These are phyloP conservation scores for Drosophila novamexicana DNA, from an alignment of 1,140 invertebrate species.

Conservation along the genomic window DNA sequence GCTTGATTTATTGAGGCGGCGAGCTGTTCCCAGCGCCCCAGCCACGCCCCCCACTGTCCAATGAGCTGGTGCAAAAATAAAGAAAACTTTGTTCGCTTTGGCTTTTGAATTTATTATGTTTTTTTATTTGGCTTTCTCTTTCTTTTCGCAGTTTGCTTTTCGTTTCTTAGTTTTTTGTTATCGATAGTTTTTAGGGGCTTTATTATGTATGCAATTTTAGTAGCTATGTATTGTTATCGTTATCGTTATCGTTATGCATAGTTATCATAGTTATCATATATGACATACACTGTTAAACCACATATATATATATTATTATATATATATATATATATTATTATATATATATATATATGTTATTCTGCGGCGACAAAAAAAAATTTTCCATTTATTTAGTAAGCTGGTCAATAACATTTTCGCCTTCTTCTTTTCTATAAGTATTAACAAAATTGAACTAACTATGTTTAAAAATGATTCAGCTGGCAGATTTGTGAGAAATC, in stretches of 20 bases:
- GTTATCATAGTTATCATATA: slow-evolving; percentile 40
- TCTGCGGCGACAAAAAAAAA: neutral
- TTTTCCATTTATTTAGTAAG: neutral
- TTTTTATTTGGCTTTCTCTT: slow-evolving; percentile 60
- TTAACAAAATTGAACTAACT: neutral
- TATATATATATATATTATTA: slow-evolving; percentile 12
- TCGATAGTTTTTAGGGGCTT: slow-evolving; percentile 54
- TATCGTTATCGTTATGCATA: slow-evolving; percentile 14
- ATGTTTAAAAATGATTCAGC: no score
- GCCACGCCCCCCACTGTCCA: slow-evolving; percentile 63
- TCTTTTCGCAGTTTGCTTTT: slow-evolving; percentile 4
- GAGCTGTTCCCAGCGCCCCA: neutral
- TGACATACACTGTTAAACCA: neutral
- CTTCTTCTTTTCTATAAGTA: neutral
- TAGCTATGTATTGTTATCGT: slow-evolving; percentile 55
- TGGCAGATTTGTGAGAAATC: no score
- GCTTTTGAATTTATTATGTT: slow-evolving; percentile 79
- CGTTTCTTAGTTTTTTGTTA: slow-evolving; percentile 45
- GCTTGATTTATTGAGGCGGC: slow-evolving; percentile 67
- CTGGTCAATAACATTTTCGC: slow-evolving; percentile 13
- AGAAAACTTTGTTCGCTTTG: slow-evolving; percentile 64
- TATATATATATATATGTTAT: slow-evolving; percentile 6
- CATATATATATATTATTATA: slow-evolving; percentile 7
- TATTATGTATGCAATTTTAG: slow-evolving; percentile 52
- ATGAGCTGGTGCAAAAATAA: slow-evolving; percentile 46